A percentile compares a stretch with the other conserved stretches of the same genome.
phyloP scores from a whole-genome alignment of 2,113 vertebrate species.

The Pholis gunnellus region DNA sequence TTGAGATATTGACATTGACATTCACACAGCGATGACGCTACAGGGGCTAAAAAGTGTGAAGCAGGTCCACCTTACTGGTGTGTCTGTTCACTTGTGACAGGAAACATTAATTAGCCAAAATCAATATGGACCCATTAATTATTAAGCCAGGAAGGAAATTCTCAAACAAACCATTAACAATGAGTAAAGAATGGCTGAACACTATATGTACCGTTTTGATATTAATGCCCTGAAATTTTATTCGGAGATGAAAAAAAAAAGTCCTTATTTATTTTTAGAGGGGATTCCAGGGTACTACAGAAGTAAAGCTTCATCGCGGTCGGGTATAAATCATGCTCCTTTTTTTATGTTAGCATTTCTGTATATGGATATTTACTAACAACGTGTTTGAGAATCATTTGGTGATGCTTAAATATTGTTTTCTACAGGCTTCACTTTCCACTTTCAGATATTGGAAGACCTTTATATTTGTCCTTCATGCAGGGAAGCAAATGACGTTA shows the following conservation, averaged over 20 bases:
- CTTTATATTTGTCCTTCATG: constrained; percentile 11
- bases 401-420: background rate
- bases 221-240: constrained; percentile 41
- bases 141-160: constrained; percentile 45
- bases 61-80: background rate
- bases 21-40: background rate
- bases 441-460: background rate
- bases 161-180: constrained; percentile 44
- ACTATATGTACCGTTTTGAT: constrained; percentile 19
- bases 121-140: constrained; percentile 53
- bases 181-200: constrained; percentile 43
- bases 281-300: background rate
- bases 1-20: background rate
- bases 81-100: constrained; percentile 26
- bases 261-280: background rate
- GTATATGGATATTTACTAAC: constrained; percentile 1
- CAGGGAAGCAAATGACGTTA: constrained; percentile 28
- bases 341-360: background rate
- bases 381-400: background rate
- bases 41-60: background rate
- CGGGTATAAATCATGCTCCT: background rate
- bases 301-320: background rate
- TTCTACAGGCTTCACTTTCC: background rate
- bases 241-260: background rate
- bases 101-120: constrained; percentile 45